Percentiles rank a stretch among this genome's conserved stretches.
Conservation (phyloP, 2,888 invertebrate species). For the Pandemis cinnamomeana region DNA sequence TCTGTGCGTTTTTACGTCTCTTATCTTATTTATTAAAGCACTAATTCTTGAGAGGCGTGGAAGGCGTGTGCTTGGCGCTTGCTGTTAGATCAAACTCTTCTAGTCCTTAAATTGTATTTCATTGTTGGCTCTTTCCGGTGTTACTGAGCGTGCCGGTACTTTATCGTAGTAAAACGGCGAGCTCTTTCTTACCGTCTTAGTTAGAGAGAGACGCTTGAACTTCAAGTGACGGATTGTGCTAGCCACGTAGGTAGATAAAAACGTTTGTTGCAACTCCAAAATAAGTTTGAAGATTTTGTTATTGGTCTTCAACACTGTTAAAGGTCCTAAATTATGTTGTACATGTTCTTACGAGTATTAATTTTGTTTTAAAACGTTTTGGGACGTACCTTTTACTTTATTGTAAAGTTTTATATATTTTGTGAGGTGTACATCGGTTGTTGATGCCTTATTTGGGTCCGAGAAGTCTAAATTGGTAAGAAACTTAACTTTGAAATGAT, state of each 20-base stretch:
- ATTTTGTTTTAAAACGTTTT: too few relatives aligned
- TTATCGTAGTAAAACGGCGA: neutral
- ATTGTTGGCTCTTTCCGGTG: slow-evolving; percentile 1
- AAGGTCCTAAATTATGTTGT: neutral
- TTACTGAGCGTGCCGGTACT: neutral
- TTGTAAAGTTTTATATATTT: too few relatives aligned
- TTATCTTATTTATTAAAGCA: slow-evolving; percentile 32
- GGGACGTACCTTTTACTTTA: too few relatives aligned
- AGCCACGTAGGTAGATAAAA: neutral
- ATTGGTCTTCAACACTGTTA: neutral
- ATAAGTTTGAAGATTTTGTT: neutral
- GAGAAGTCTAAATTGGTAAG: neutral
- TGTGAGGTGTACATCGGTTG: too few relatives aligned
- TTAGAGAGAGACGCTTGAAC: neutral
- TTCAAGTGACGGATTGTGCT: neutral
- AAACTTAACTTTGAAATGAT: neutral
- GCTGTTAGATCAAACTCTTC: slow-evolving; percentile 26
- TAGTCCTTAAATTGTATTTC: slow-evolving; percentile 32
- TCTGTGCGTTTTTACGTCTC: slow-evolving; percentile 24
- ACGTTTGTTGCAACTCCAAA: slow-evolving; percentile 3
- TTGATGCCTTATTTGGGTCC: neutral
- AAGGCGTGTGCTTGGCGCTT: slow-evolving; percentile 22
- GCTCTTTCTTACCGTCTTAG: neutral
- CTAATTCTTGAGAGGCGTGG: slow-evolving; percentile 19
- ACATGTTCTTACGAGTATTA: too few relatives aligned